Percentiles rank a stretch among this genome's conserved stretches.
Evolutionary conservation across 2,888 invertebrate genomes (phyloP).

Genomic region (Trachelus stipa): DNA sequence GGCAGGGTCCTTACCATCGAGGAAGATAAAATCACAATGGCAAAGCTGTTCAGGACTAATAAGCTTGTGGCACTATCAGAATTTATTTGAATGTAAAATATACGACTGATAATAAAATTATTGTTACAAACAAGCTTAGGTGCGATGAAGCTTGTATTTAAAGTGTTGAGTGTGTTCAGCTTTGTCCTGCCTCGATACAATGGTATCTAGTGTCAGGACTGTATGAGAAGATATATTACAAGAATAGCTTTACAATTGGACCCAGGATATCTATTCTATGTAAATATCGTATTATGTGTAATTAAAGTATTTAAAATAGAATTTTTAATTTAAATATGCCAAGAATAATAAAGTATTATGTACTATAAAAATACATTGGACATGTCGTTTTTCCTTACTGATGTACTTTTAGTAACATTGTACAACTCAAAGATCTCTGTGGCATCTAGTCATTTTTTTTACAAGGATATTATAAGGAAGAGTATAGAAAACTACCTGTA

Average conservation of each 20-base stretch:
- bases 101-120: constrained; percentile 54
- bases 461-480: neutral
- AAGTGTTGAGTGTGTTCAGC: neutral
- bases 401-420: neutral
- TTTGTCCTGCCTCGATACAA: neutral
- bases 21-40: constrained; percentile 18
- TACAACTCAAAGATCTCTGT: neutral
- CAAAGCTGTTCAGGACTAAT: constrained; percentile 21
- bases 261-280: neutral
- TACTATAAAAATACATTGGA: neutral
- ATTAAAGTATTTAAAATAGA: neutral
- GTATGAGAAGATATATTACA: neutral
- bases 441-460: neutral
- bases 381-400: neutral
- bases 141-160: neutral
- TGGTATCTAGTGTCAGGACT: neutral
- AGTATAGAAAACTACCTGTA: neutral
- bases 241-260: neutral
- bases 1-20: neutral
- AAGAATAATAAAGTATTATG: neutral
- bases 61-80: constrained; percentile 54
- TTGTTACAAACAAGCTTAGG: constrained; percentile 45
- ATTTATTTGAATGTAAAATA: constrained; percentile 56
- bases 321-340: neutral
- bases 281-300: neutral